Conservation (phyloP, 2,888 invertebrate genomes). For the Eilema sororculum region DNA sequence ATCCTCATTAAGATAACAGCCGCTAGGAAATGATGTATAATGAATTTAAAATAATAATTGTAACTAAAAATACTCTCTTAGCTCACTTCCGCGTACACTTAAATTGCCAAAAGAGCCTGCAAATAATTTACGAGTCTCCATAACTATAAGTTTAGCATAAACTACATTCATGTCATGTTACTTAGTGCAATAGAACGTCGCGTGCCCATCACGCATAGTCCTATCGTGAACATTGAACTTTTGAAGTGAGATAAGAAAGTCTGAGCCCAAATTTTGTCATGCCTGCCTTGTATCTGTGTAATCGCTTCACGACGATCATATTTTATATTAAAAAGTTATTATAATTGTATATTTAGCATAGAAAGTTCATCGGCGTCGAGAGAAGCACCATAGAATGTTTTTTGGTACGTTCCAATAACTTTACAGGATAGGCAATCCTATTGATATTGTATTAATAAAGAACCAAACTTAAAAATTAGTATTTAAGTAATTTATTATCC, state of each 20-base stretch:
- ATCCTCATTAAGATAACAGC: conserved; percentile 45
- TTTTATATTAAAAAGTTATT: conserved; percentile 72
- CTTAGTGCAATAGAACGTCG: conserved; percentile 40
- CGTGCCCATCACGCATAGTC: conserved; percentile 45
- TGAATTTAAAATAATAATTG: conserved; percentile 57
- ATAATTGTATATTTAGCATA: conserved; percentile 80
- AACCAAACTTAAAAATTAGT: conserved; percentile 87
- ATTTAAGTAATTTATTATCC: conserved; percentile 88
- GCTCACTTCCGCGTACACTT: conserved; percentile 61
- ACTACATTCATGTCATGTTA: conserved; percentile 13
- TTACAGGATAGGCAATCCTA: conserved; percentile 86
- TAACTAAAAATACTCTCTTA: conserved; percentile 62
- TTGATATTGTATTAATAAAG: conserved; percentile 87
- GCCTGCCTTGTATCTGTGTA: conserved; percentile 82
- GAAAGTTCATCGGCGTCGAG: conserved; percentile 86
- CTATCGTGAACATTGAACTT: conserved; percentile 45
- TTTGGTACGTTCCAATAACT: conserved; percentile 82
- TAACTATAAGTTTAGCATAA: background rate
- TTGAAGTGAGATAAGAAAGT: conserved; percentile 73
- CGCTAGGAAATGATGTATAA: conserved; percentile 48
- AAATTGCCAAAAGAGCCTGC: conserved; percentile 40
- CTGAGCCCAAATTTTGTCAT: conserved; percentile 69
- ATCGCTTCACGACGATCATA: conserved; percentile 77
- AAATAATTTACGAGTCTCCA: conserved; percentile 33
- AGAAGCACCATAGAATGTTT: conserved; percentile 81